phyloP scores from a whole-genome alignment of 2,888 invertebrate genomes.

The Chymomyza procnemis region DNA sequence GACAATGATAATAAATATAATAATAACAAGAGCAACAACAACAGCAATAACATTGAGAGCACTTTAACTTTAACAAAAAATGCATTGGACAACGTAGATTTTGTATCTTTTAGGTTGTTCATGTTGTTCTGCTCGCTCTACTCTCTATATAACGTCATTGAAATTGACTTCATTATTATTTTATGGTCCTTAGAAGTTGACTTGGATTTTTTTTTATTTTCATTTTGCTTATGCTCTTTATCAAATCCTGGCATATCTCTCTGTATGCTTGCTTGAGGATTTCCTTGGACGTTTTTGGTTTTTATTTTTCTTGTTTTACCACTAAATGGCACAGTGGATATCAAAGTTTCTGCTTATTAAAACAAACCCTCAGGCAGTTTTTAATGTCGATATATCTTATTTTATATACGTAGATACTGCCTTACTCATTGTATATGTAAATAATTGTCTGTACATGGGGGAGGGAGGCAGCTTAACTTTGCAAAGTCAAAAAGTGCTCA shows the following conservation, averaged over 20 bases:
- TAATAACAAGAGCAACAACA: conserved; percentile 29
- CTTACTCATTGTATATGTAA: neutral
- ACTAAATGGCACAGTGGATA: neutral
- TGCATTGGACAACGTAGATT: conserved; percentile 8
- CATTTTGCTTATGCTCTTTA: conserved; percentile 24
- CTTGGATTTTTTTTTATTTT: conserved; percentile 7
- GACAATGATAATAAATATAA: conserved; percentile 22
- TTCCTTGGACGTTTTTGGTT: neutral
- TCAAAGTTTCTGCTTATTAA: conserved; percentile 39
- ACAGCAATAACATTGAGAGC: conserved; percentile 36
- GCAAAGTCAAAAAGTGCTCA: neutral
- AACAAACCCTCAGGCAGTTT: conserved; percentile 47
- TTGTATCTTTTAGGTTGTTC: conserved; percentile 17
- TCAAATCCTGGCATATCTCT: conserved; percentile 48
- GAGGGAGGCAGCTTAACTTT: neutral
- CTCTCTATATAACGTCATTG: conserved; percentile 42
- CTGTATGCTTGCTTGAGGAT: too few species aligned
- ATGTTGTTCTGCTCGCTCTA: neutral
- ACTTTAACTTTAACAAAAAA: conserved; percentile 44
- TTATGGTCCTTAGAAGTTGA: conserved; percentile 44
- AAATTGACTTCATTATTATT: conserved; percentile 65
- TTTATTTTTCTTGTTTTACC: neutral
- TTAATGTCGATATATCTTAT: conserved; percentile 28
- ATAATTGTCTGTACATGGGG: neutral
- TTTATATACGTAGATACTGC: neutral